Evolutionary conservation across 2,113 vertebrate genomes (phyloP).

Genomic region (Calonectris borealis): DNA sequence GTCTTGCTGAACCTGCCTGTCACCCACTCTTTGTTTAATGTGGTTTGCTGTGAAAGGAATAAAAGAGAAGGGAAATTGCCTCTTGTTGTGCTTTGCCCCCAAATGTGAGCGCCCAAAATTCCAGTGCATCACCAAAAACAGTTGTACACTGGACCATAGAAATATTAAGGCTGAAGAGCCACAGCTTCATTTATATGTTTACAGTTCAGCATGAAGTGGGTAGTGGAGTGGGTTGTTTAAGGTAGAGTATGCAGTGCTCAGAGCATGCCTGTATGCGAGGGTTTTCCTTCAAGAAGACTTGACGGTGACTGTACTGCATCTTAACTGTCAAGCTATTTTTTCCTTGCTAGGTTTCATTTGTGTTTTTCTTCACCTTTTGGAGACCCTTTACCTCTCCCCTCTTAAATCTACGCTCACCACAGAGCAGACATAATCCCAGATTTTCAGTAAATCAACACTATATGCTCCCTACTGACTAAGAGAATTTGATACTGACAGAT

Average conservation of each 20-base stretch:
- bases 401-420: conserved; percentile 81
- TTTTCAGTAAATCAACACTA: conserved; percentile 86
- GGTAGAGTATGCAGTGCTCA: not conserved
- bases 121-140: not conserved
- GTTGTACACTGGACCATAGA: not conserved
- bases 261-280: not conserved
- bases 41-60: not conserved
- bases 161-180: not conserved
- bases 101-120: rapidly evolving
- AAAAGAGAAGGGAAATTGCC: not conserved
- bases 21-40: not conserved
- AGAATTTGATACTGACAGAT: conserved; percentile 86
- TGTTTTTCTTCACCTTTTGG: conserved; percentile 81
- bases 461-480: conserved; percentile 82
- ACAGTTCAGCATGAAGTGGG: not conserved
- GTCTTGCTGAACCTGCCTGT: not conserved
- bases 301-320: conserved; percentile 64
- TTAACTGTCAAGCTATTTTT: conserved; percentile 79
- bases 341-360: conserved; percentile 78
- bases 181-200: conserved; percentile 1
- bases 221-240: conserved; percentile 46
- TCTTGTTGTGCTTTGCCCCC: not conserved
- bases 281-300: conserved; percentile 68
- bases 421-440: conserved; percentile 84
- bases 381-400: conserved; percentile 80